phyloP scores from a whole-genome alignment of 2,797 vertebrate genomes.

The Sparus aurata region DNA sequence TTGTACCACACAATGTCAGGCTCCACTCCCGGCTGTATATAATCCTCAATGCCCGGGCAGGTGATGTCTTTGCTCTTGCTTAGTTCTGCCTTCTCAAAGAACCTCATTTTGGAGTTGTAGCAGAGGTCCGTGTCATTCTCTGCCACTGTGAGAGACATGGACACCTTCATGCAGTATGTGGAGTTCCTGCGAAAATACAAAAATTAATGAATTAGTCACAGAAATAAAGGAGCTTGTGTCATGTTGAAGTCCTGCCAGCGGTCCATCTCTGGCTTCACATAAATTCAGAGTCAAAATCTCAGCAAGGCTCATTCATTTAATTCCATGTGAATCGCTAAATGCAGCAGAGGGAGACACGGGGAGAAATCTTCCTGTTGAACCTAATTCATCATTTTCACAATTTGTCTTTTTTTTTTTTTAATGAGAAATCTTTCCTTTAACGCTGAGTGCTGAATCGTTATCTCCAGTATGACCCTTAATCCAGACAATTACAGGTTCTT shows the following conservation, averaged over 20 bases:
- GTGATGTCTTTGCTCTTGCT: slow-evolving; percentile 98
- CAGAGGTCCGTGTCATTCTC: slow-evolving; percentile 98
- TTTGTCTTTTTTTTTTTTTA: neutral
- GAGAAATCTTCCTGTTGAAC: neutral
- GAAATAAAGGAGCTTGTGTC: slow-evolving; percentile 10
- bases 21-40: slow-evolving; percentile 91
- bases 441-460: slow-evolving; percentile 5
- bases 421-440: slow-evolving; percentile 5
- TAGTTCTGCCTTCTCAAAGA: slow-evolving; percentile 96
- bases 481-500: slow-evolving; percentile 38
- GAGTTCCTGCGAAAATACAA: slow-evolving; percentile 90
- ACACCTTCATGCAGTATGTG: slow-evolving; percentile 99
- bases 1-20: slow-evolving; percentile 97
- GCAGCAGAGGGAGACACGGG: neutral
- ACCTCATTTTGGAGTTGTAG: slow-evolving; percentile 99
- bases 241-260: slow-evolving; percentile 24
- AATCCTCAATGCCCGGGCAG: slow-evolving; percentile 95
- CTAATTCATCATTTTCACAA: slow-evolving; percentile 24
- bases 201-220: slow-evolving; percentile 24
- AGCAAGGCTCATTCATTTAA: slow-evolving; percentile 34
- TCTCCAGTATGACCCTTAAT: neutral
- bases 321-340: slow-evolving; percentile 38
- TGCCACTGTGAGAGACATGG: slow-evolving; percentile 96
- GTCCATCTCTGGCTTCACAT: slow-evolving; percentile 31
- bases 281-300: slow-evolving; percentile 24